Base-by-base conservation (phyloP, 2,888 invertebrate species). In the Psylliodes chrysocephalus region DNA sequence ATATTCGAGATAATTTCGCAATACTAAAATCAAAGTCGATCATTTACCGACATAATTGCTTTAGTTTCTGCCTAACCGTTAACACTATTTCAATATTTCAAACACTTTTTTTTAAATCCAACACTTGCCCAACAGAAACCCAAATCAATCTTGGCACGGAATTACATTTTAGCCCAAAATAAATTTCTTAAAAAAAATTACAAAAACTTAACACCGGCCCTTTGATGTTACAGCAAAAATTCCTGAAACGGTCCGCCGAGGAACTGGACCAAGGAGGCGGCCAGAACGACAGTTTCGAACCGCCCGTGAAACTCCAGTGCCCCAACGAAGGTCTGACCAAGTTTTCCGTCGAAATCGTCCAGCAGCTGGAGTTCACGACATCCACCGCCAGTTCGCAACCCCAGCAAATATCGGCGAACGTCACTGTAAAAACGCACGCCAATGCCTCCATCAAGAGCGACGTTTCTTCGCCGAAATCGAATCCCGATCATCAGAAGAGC, bases 331-430 rank as follows among this genome's bases (percentile, higher is more conserved):
- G 79, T 17, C 75, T 81, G 52, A 89, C 89, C 67, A 94, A 94
- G 82, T 94, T 95, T 84, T 94, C 94, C 2, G 94, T 95, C 66
- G 94, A 95, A 84, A 95, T 95, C 75, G 95, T 95, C 17, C 95
- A 95, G 81, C 95, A 94, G 81, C 84, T 94, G 57, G 94, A 95
- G 82, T 95, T 95, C 80, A 94, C 94, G 68, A 93, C 93, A 40
- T 93, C 92, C 47, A 91, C 92, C 55, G 93, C 93, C 47, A 94
- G 92, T 79, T 91, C 92, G 5, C 93, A 93, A 79, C 91, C 94
- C 55, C 94, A 94, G 79, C 94, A 94, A 83, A 95, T 95, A 72
- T 93, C 91, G 77, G 95, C 95, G 71, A 95, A 95, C 85, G 94
- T 95, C 62, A 95, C 95, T 55, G 95, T 95, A 69, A 95, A 95